These are phyloP conservation scores for Chanos chanos DNA, from an alignment of 2,797 vertebrate genomes.

Conservation along the genomic window DNA sequence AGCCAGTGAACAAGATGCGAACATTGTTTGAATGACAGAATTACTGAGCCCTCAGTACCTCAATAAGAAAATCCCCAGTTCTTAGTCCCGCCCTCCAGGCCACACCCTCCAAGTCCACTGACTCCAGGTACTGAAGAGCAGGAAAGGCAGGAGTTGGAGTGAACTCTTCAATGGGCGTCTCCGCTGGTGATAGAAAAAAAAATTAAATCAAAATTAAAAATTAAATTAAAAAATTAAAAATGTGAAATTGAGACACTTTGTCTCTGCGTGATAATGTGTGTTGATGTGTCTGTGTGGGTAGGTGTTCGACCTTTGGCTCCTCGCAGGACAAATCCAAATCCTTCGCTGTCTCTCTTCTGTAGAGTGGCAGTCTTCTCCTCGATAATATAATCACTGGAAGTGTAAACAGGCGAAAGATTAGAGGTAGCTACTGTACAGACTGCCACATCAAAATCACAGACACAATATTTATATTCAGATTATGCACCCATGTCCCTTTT, in stretches of 20 bases:
- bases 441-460: no score
- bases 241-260: not conserved
- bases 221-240: conserved; percentile 4
- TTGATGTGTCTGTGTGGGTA: not conserved
- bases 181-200: conserved; percentile 69
- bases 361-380: conserved; percentile 91
- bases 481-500: no score
- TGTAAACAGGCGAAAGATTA: conserved; percentile 23
- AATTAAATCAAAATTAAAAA: no score
- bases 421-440: no score
- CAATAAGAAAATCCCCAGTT: conserved; percentile 78
- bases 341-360: conserved; percentile 92
- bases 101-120: conserved; percentile 93
- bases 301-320: conserved; percentile 88
- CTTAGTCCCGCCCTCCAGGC: conserved; percentile 92
- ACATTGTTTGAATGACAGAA: no score
- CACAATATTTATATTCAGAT: no score
- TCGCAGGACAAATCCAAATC: conserved; percentile 90
- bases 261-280: not conserved
- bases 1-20: no score
- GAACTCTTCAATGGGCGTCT: conserved; percentile 98
- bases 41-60: no score
- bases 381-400: conserved; percentile 86
- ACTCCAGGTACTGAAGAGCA: conserved; percentile 94
- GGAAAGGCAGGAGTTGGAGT: conserved; percentile 95